These are phyloP conservation scores for Lordiphosa stackelbergi DNA, from an alignment of 1,140 invertebrate genomes.

Conservation along the genomic window DNA sequence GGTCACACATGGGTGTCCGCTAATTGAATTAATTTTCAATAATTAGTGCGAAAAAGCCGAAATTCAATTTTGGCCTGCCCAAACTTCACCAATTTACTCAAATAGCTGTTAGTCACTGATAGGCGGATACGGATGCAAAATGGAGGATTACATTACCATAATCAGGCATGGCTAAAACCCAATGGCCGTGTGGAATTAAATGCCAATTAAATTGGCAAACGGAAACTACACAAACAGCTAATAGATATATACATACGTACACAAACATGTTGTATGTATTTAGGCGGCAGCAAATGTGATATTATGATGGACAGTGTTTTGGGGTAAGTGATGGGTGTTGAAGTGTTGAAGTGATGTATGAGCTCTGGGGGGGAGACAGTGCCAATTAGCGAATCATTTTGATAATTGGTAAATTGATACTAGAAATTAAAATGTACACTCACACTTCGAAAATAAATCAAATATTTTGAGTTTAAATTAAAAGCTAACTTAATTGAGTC, in stretches of 20 bases:
- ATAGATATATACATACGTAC: slow-evolving; percentile 20
- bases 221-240: slow-evolving; percentile 34
- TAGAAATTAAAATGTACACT: background rate
- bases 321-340: background rate
- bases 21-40: slow-evolving; percentile 63
- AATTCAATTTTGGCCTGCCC: slow-evolving; percentile 48
- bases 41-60: slow-evolving; percentile 31
- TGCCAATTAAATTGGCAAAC: slow-evolving; percentile 61
- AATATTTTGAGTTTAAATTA: too few relatives aligned
- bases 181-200: slow-evolving; percentile 50
- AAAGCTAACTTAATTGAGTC: too few relatives aligned
- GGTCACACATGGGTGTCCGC: slow-evolving; percentile 12
- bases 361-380: too few relatives aligned
- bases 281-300: slow-evolving; percentile 15
- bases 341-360: slow-evolving; percentile 1
- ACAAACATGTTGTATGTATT: background rate
- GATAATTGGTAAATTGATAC: slow-evolving; percentile 6
- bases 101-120: background rate
- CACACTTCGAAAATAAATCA: too few relatives aligned
- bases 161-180: slow-evolving; percentile 28
- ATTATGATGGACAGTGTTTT: slow-evolving; percentile 10
- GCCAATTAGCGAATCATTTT: slow-evolving; percentile 7
- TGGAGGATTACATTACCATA: slow-evolving; percentile 53
- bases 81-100: slow-evolving; percentile 48
- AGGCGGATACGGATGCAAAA: slow-evolving; percentile 12